phyloP scores from a whole-genome alignment of 2,113 vertebrate genomes.

The Rhinolophus ferrumequinum region DNA sequence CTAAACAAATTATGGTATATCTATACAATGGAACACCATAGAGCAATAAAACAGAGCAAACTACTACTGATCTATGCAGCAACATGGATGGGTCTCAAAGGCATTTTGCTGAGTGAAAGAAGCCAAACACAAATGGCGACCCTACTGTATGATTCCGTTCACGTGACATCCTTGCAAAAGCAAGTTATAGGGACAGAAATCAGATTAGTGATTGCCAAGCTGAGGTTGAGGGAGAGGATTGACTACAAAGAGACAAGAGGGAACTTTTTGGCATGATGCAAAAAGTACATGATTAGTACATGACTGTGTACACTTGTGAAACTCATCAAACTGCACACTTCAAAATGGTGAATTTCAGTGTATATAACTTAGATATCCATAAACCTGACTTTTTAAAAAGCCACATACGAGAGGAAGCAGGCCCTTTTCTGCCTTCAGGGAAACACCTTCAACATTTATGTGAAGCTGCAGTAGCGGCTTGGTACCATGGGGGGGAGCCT shows the following conservation, averaged over 20 bases:
- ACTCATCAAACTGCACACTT: conserved; percentile 2
- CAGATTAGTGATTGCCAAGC: conserved; percentile 9
- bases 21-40: conserved; percentile 29
- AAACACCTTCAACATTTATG: neutral
- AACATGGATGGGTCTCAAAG: neutral
- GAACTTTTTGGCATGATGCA: neutral
- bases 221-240: neutral
- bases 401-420: neutral
- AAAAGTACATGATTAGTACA: neutral
- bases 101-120: conserved; percentile 11
- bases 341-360: conserved; percentile 32
- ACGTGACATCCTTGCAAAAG: conserved; percentile 23
- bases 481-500: neutral
- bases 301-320: conserved; percentile 20
- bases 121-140: neutral
- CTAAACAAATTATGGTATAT: conserved; percentile 55
- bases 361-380: neutral
- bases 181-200: neutral
- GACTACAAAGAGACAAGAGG: neutral
- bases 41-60: conserved; percentile 18
- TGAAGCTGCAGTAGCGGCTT: neutral
- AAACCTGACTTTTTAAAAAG: conserved; percentile 28
- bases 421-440: neutral
- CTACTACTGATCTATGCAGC: neutral
- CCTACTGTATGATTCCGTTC: neutral